Base-by-base conservation (phyloP, 2,113 vertebrate genomes). In the Trachemys scripta region DNA sequence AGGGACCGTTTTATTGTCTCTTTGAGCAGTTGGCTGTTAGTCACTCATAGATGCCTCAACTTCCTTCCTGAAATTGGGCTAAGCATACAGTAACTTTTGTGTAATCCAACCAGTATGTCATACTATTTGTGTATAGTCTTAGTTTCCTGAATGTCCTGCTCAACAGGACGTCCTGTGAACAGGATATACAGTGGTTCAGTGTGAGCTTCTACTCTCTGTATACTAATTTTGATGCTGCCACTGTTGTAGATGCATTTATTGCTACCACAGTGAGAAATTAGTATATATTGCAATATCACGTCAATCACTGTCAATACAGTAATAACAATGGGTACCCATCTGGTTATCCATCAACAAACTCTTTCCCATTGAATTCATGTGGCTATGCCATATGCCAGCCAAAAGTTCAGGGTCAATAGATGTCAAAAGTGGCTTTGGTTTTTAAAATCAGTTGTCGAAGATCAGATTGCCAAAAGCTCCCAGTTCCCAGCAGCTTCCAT, bases 131-230 rank as follows among this genome's bases (percentile, higher is more conserved):
- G 50, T 54, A 25, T 38, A 4, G 62, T 54, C 8, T 84, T 22
- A 22, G 42, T 91, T 54, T 49, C 82, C 75, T 75, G 82, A 42
- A 24, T 42, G 53, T 50, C 20, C 14, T 1, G 0, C 5, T 69
- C 8, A 8, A 83, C 31, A 16, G 6, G 62, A 38, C 38, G 19
- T 22, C n/a, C n/a, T 75, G 49, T 29, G 69, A 38, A 42, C 27
- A 82, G 49, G 5, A 13, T 31, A n/a, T 24, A 78, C 20, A 0
- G 0, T 19, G 16, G 49, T 80, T 25, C 75, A 65, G 1, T 0
- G 10, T 27, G 11, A 59, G n/a, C 2, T 11, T 2, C 27, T 13
- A 2, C 65, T 69, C 35, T 69, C 35, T 17, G 31, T 19, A 10
- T 20, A 22, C n/a, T 69, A 69, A 38, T 69, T 69, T n/a, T 69